A percentile compares a stretch with the other conserved stretches of the same genome.
Conservation (phyloP, 2,113 vertebrate genomes). For the Heteronetta atricapilla region DNA sequence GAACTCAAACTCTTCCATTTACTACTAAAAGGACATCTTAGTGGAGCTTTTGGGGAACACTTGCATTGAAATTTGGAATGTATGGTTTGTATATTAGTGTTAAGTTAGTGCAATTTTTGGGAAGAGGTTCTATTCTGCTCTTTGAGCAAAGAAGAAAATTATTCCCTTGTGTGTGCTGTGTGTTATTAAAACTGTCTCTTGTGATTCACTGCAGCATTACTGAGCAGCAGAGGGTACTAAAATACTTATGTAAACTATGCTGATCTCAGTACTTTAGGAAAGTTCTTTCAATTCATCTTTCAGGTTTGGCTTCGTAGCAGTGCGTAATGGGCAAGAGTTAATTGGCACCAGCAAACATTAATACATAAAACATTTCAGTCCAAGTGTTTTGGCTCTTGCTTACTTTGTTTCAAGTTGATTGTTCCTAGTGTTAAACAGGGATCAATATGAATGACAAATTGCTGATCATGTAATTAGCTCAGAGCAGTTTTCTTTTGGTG, state of each 20-base stretch:
- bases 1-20: not conserved
- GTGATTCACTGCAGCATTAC: constrained; percentile 60
- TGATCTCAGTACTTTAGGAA: constrained; percentile 45
- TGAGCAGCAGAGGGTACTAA: constrained; percentile 58
- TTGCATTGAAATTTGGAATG: not conserved
- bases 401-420: constrained; percentile 22
- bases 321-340: not conserved
- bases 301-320: not conserved
- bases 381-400: not conserved
- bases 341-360: not conserved
- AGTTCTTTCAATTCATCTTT: constrained; percentile 44
- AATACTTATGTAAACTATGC: constrained; percentile 45
- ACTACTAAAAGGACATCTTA: not conserved
- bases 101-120: not conserved
- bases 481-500: not conserved
- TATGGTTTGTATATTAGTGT: not conserved
- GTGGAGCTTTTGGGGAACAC: not conserved
- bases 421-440: constrained; percentile 1
- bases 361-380: not conserved
- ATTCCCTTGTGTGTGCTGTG: constrained; percentile 7
- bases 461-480: constrained; percentile 15
- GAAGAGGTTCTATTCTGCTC: constrained; percentile 23
- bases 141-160: constrained; percentile 49
- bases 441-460: constrained; percentile 51
- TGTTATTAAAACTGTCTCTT: constrained; percentile 61